Conservation (phyloP, 2,888 invertebrate genomes). For the Dendrolimus pini region DNA sequence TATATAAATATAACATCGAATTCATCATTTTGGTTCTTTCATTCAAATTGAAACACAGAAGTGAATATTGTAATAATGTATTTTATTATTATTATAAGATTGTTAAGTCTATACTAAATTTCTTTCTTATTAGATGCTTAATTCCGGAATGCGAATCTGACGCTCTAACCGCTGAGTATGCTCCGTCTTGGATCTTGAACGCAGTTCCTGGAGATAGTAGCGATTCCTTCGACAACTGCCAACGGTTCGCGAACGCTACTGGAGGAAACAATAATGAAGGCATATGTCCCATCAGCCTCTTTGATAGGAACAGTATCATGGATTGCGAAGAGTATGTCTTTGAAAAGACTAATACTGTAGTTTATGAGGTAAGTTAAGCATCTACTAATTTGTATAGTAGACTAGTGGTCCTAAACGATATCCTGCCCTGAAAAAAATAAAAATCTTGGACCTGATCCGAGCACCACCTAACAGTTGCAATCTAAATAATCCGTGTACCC, state of each 20-base stretch:
- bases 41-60: too few species aligned
- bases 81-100: not conserved
- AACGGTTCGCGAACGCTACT: slow-evolving; percentile 38
- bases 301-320: slow-evolving; percentile 24
- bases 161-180: slow-evolving; percentile 27
- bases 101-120: too few species aligned
- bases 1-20: too few species aligned
- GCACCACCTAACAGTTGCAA: too few species aligned
- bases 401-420: too few species aligned
- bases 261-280: slow-evolving; percentile 1
- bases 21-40: too few species aligned
- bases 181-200: slow-evolving; percentile 55
- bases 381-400: too few species aligned
- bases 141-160: slow-evolving; percentile 35
- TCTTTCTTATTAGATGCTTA: slow-evolving; percentile 24
- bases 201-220: slow-evolving; percentile 48
- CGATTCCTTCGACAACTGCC: slow-evolving; percentile 56
- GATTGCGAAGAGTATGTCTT: slow-evolving; percentile 43
- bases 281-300: slow-evolving; percentile 40
- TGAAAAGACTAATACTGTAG: slow-evolving; percentile 43
- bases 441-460: too few species aligned
- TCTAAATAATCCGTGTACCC: too few species aligned
- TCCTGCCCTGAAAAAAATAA: too few species aligned
- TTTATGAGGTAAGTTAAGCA: slow-evolving; percentile 47
- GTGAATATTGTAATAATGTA: not conserved